A percentile compares a stretch with the other conserved stretches of the same genome.
These are phyloP conservation scores for Phymastichus coffea DNA, from an alignment of 1,140 invertebrate genomes.

Conservation along the genomic window DNA sequence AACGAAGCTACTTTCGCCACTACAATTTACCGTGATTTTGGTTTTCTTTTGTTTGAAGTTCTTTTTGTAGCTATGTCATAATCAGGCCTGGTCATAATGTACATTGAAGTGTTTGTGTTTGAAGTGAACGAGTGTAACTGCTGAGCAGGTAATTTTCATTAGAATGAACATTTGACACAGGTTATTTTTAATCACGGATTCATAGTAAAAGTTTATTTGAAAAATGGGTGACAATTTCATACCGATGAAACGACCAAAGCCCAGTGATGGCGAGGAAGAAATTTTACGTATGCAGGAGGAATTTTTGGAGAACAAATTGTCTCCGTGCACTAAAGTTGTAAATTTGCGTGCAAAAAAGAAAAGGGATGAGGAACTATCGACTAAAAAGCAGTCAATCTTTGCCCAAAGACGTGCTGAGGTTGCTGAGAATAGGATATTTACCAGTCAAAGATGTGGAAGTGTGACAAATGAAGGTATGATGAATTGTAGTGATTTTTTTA, in stretches of 20 bases:
- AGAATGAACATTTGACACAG: too few relatives aligned
- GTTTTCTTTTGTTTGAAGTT: too few relatives aligned
- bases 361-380: neutral
- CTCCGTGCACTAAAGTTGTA: conserved; percentile 62
- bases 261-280: conserved; percentile 67
- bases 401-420: conserved; percentile 29
- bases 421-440: conserved; percentile 32
- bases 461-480: conserved; percentile 29
- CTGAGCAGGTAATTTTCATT: too few relatives aligned
- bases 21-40: too few relatives aligned
- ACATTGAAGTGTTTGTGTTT: too few relatives aligned
- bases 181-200: too few relatives aligned
- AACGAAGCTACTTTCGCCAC: too few relatives aligned
- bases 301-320: conserved; percentile 57
- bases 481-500: neutral
- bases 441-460: conserved; percentile 31
- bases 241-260: conserved; percentile 59
- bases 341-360: conserved; percentile 44
- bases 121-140: too few relatives aligned
- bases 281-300: conserved; percentile 70
- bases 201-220: too few relatives aligned
- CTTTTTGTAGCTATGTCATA: too few relatives aligned
- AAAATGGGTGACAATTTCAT: too few relatives aligned
- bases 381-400: conserved; percentile 41
- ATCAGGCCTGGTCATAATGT: too few relatives aligned